Base-by-base conservation (phyloP, 1,140 invertebrate genomes). In the Aphaenogaster floridana region DNA sequence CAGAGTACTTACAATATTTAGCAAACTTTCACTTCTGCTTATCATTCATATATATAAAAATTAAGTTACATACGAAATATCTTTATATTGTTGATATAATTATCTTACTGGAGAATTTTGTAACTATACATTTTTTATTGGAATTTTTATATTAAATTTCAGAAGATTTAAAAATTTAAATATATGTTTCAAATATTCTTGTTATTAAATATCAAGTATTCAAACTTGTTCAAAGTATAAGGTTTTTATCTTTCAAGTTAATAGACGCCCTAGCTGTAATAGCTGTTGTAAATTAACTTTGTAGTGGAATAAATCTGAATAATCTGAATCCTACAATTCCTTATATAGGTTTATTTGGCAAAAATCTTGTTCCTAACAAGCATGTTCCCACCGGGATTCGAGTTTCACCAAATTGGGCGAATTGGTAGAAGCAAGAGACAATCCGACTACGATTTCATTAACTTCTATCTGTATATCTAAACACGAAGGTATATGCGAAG, bases 381-480 rank as follows among this genome's bases (percentile, higher is more conserved):
- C n/a, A 13, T 6, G 15, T 72, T 57, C 5, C n/a, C 13, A 81
- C 8, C 5, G 13, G 28, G 45, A 81, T 72, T 36, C 6, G 21
- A 57, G 15, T 54, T 81, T 45, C 28, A 45, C 9, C 28, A 59
- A 72, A 48, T 83, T 48, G 8, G 17, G 17, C 9, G 45, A 68
- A 80, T 42, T 21, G 34, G 9, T 66, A 17, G 11, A 21, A 11
- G 8, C 5, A 7, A 42, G n/a, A 42, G n/a, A 71, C 6, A 39
- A 83, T 72, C 17, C 39, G 13, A 5, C 28, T 57, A 83, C 28
- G 50, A 57, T 83, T 42, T 72, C 17, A 54, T 81, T 72, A 72
- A n/a, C 68, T 83, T 42, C 28, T 17, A 57, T 64, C 15, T 9
- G 48, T 45, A 21, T 71, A 72, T 71, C 34, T 69, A 50, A 72